Evolutionary conservation across 2,888 invertebrate species (phyloP).

Genomic region (Leptothorax acervorum): DNA sequence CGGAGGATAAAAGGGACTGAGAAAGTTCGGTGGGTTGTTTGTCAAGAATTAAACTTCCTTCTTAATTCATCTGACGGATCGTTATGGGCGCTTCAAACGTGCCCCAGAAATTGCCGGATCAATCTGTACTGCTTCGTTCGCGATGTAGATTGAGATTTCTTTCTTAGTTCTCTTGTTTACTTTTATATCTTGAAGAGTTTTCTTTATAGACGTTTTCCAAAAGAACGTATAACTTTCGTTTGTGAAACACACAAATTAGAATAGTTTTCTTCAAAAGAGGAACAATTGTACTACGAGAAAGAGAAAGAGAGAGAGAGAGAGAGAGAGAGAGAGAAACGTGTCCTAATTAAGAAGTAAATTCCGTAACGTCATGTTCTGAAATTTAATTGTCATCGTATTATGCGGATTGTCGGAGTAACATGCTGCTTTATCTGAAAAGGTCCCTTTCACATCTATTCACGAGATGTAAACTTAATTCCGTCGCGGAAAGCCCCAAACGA

Average conservation of each 20-base stretch:
- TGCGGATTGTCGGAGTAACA: neutral
- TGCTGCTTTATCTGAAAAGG: neutral
- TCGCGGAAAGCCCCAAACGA: neutral
- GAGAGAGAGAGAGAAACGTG: neutral
- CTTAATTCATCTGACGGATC: conserved; percentile 60
- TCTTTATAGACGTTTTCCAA: neutral
- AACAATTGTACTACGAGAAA: neutral
- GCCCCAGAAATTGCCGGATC: conserved; percentile 58
- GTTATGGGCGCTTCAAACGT: conserved; percentile 55
- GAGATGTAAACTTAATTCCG: conserved; percentile 52
- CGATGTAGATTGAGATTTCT: conserved; percentile 14
- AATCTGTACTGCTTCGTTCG: conserved; percentile 36
- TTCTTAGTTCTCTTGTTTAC: neutral
- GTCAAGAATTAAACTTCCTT: conserved; percentile 72
- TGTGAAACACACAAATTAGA: neutral
- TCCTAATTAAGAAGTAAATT: neutral
- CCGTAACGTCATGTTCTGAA: neutral
- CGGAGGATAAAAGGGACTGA: conserved; percentile 47
- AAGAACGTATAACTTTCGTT: neutral
- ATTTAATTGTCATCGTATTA: conserved; percentile 17
- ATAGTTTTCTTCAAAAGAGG: neutral
- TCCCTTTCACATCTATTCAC: neutral
- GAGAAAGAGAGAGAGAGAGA: neutral
- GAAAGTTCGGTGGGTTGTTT: conserved; percentile 67
- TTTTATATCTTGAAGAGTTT: neutral